Conservation (phyloP, 1,140 invertebrate species). For the Theocolax elegans region DNA sequence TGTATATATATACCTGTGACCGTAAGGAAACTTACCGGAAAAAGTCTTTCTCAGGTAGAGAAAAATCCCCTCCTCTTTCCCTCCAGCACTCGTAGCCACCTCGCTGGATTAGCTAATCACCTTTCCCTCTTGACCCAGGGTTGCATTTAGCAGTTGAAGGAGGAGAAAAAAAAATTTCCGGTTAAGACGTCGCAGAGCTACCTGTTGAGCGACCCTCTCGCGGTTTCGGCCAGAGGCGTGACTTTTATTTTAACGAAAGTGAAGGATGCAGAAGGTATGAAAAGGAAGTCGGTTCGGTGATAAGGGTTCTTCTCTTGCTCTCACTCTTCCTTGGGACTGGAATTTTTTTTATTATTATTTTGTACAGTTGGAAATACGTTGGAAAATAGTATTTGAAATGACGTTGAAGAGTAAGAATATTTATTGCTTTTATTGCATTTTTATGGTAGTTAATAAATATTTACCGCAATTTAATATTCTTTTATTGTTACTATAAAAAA, state of each 20-base stretch:
- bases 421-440: too few species aligned
- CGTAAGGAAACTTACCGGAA: too few species aligned
- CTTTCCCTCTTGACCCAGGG: neutral
- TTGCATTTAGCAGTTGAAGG: neutral
- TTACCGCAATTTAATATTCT: too few species aligned
- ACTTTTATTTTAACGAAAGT: constrained; percentile 8
- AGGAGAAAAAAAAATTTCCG: neutral
- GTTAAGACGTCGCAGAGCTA: neutral
- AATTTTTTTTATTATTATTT: too few species aligned
- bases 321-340: neutral
- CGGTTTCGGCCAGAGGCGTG: neutral
- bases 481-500: too few species aligned
- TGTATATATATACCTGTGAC: too few species aligned
- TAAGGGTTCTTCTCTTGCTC: neutral
- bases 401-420: too few species aligned
- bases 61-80: neutral
- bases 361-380: too few species aligned
- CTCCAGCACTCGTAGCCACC: neutral
- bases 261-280: neutral
- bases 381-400: too few species aligned
- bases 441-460: too few species aligned
- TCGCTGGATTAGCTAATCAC: too few species aligned
- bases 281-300: neutral
- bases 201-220: neutral
- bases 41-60: neutral